Conservation (phyloP, 2,888 invertebrate genomes). For the Archips xylosteana region DNA sequence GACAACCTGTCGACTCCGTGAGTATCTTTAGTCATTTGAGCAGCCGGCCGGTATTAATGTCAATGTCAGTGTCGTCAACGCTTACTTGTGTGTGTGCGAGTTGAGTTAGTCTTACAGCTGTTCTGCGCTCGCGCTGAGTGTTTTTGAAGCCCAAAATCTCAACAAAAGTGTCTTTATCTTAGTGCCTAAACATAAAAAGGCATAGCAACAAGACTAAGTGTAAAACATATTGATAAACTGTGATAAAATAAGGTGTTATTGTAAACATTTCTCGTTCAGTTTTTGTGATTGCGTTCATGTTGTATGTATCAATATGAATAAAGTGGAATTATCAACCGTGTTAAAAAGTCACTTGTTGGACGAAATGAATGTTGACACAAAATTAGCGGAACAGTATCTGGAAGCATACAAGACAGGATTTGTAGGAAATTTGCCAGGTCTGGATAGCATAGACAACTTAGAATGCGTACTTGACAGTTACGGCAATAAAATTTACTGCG, state of each 20-base stretch:
- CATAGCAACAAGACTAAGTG: neutral
- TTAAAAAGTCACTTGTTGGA: conserved; percentile 22
- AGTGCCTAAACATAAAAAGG: neutral
- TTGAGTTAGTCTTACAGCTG: neutral
- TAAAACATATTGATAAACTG: neutral
- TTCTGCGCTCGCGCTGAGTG: conserved; percentile 18
- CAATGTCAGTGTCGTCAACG: neutral
- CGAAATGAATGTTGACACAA: conserved; percentile 12
- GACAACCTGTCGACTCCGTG: neutral
- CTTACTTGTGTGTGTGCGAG: too few relatives aligned
- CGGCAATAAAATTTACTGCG: conserved; percentile 10
- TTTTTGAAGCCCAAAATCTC: neutral
- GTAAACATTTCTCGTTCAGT: neutral
- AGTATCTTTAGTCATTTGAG: neutral
- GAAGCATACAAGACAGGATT: conserved; percentile 9
- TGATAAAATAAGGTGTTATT: neutral
- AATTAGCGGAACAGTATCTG: conserved; percentile 23
- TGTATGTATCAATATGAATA: conserved; percentile 18
- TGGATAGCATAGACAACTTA: neutral
- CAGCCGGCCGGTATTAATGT: neutral
- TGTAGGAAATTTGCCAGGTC: neutral
- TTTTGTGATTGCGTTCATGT: neutral
- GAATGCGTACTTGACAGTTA: conserved; percentile 3
- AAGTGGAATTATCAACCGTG: conserved; percentile 12
- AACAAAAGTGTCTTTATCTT: neutral